These are phyloP conservation scores for Pseudomyrmex gracilis DNA, from an alignment of 1,140 invertebrate genomes.

Conservation along the genomic window DNA sequence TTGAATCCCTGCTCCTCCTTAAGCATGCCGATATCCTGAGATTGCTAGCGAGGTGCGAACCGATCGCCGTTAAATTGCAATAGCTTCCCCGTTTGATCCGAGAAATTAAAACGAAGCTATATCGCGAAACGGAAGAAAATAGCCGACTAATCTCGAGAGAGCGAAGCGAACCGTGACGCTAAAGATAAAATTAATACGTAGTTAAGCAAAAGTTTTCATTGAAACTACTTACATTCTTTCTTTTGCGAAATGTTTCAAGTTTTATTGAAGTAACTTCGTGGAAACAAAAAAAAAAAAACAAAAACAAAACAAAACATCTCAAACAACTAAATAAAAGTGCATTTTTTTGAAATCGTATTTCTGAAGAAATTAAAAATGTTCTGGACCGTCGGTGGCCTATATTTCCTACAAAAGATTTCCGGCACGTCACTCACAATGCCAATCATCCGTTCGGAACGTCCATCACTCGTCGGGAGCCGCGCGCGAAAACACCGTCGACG, in stretches of 20 bases:
- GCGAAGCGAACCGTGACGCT: background rate
- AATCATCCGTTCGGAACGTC: slow-evolving; percentile 34
- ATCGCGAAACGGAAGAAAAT: slow-evolving; percentile 8
- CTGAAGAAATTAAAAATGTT: background rate
- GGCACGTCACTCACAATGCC: slow-evolving; percentile 30
- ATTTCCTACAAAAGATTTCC: slow-evolving; percentile 30
- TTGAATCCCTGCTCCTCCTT: slow-evolving; percentile 24
- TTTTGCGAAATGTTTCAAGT: background rate
- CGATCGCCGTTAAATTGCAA: slow-evolving; percentile 55
- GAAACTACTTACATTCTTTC: too few relatives aligned
- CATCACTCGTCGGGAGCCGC: slow-evolving; percentile 37
- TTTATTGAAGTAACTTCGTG: background rate
- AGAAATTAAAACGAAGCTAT: slow-evolving; percentile 44
- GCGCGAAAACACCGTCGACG: slow-evolving; percentile 53
- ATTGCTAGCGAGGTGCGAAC: slow-evolving; percentile 42
- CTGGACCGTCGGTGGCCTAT: background rate
- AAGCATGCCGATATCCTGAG: slow-evolving; percentile 30
- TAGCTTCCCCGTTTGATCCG: slow-evolving; percentile 40
- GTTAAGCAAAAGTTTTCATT: background rate
- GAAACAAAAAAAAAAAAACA: too few relatives aligned
- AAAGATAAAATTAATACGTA: background rate
- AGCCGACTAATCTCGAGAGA: background rate
- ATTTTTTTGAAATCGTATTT: background rate
- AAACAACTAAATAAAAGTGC: background rate
- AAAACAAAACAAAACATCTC: too few relatives aligned